Evolutionary conservation across 2,113 vertebrate genomes (phyloP).

Genomic region (Cervus canadensis): DNA sequence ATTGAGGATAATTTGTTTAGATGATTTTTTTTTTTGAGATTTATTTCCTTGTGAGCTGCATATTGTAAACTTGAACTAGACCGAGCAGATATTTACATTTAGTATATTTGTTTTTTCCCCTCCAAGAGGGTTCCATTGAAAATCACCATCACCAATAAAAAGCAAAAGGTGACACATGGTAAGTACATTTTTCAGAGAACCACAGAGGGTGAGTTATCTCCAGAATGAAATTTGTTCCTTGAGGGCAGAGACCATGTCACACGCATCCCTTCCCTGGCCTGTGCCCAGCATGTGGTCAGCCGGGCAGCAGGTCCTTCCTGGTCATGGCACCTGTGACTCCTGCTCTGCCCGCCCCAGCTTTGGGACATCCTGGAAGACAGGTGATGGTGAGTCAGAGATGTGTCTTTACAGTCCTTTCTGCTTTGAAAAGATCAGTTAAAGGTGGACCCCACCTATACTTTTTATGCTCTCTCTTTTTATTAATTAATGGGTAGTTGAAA

Average conservation of each 20-base stretch:
- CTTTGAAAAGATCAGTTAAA: constrained; percentile 44
- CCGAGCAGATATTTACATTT: background rate
- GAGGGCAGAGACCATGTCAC: background rate
- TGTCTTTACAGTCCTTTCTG: constrained; percentile 21
- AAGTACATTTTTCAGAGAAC: background rate
- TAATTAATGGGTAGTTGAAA: constrained; percentile 9
- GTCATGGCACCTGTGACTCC: background rate
- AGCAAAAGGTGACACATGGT: background rate
- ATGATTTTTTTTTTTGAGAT: background rate
- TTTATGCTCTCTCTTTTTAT: constrained; percentile 1
- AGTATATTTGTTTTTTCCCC: background rate
- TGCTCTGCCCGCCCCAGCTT: background rate
- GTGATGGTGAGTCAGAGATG: constrained; percentile 20
- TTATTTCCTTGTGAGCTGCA: background rate
- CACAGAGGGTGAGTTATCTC: background rate
- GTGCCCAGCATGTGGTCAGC: background rate
- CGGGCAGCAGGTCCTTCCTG: background rate
- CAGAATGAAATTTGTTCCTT: background rate
- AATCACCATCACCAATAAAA: background rate
- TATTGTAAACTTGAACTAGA: background rate
- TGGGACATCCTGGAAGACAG: background rate
- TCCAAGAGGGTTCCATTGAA: background rate
- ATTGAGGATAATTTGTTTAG: background rate
- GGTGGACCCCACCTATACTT: background rate
- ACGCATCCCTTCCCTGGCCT: background rate